Conservation (phyloP, 2,888 invertebrate species). For the Troides helena region DNA sequence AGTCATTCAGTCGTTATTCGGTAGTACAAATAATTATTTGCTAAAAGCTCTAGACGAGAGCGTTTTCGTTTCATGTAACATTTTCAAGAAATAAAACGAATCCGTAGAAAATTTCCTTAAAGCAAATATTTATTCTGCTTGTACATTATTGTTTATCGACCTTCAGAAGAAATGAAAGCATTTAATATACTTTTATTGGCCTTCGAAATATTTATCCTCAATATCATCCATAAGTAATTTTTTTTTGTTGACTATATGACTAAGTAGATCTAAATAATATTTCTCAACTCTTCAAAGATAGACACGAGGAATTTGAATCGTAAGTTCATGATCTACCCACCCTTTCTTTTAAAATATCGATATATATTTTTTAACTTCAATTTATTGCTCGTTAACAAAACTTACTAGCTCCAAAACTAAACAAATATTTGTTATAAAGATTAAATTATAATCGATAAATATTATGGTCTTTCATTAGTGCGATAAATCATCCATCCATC, state of each 20-base stretch:
- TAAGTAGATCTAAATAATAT: too few species aligned
- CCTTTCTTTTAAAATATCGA: not conserved
- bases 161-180: constrained; percentile 23
- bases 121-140: constrained; percentile 2
- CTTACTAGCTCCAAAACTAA: constrained; percentile 2
- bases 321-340: too few species aligned
- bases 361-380: not conserved
- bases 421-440: too few species aligned
- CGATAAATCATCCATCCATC: not conserved
- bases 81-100: constrained; percentile 14
- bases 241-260: not conserved
- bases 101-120: constrained; percentile 18
- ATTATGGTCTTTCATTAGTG: constrained; percentile 3
- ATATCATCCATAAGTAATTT: not conserved
- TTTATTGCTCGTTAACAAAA: constrained; percentile 8
- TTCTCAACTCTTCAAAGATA: too few species aligned
- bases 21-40: constrained; percentile 6
- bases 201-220: constrained; percentile 1
- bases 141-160: constrained; percentile 23
- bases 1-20: not conserved
- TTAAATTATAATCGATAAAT: not conserved
- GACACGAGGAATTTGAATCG: too few species aligned
- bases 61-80: constrained; percentile 18
- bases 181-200: constrained; percentile 10
- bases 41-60: constrained; percentile 5